These are phyloP conservation scores for Argopecten irradians DNA, from an alignment of 1,140 invertebrate species.

Conservation along the genomic window DNA sequence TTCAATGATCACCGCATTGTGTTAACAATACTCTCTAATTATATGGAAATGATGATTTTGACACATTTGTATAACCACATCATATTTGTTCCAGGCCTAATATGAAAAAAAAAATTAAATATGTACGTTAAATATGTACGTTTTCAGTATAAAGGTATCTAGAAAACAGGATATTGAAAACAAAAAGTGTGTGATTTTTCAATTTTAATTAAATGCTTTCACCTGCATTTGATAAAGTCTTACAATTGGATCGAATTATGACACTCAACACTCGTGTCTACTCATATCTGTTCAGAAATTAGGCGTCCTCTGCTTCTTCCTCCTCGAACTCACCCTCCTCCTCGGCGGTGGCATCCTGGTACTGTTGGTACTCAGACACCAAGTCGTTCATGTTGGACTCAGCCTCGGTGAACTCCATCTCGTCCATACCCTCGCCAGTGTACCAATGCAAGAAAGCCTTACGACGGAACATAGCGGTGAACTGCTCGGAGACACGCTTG, in stretches of 20 bases:
- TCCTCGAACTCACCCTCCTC: slow-evolving; percentile 76
- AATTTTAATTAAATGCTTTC: neutral
- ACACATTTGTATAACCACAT: no score
- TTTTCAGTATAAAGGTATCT: no score
- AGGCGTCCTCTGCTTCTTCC: slow-evolving; percentile 81
- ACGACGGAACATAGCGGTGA: slow-evolving; percentile 81
- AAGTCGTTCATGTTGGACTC: slow-evolving; percentile 89
- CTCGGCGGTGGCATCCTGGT: slow-evolving; percentile 82
- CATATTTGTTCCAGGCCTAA: no score
- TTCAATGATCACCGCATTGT: no score
- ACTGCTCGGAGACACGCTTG: slow-evolving; percentile 84
- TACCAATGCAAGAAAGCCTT: slow-evolving; percentile 60
- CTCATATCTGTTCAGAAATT: neutral
- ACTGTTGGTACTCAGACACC: slow-evolving; percentile 95
- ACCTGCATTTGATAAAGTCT: neutral
- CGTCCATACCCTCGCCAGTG: slow-evolving; percentile 89
- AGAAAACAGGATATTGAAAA: no score
- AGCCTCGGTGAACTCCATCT: slow-evolving; percentile 86
- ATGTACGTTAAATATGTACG: no score
- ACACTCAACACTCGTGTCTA: neutral
- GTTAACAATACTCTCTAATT: no score
- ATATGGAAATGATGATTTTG: no score
- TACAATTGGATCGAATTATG: neutral
- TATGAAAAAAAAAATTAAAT: no score
- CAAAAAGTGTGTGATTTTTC: no score